Conservation (phyloP, 2,888 invertebrate species). For the Dryobotodes eremita region DNA sequence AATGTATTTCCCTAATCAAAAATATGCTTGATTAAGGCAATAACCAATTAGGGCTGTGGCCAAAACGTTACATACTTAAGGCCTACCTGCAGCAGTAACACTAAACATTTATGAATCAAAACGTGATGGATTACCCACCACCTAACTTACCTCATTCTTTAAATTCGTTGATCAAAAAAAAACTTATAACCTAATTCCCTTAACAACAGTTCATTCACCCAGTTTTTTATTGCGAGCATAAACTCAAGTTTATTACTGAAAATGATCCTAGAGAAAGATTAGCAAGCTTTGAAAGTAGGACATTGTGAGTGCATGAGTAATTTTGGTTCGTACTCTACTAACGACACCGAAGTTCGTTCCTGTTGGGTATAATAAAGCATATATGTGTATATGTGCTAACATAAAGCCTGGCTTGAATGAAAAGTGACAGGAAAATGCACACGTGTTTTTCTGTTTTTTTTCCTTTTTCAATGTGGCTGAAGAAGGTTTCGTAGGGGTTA, state of each 20-base stretch:
- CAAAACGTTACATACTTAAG: background rate
- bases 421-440: conserved; percentile 48
- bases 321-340: conserved; percentile 47
- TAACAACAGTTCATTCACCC: conserved; percentile 40
- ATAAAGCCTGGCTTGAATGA: conserved; percentile 47
- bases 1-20: background rate
- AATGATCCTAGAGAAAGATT: conserved; percentile 46
- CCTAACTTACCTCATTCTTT: background rate
- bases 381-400: conserved; percentile 36
- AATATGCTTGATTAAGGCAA: too few relatives aligned
- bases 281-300: conserved; percentile 51
- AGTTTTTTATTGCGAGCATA: conserved; percentile 19
- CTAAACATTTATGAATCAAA: background rate
- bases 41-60: too few relatives aligned
- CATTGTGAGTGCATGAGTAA: conserved; percentile 62
- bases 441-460: conserved; percentile 43
- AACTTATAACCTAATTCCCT: conserved; percentile 19
- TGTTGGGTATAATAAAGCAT: conserved; percentile 35
- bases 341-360: conserved; percentile 51
- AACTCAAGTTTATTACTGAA: conserved; percentile 40
- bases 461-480: conserved; percentile 11
- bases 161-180: conserved; percentile 22
- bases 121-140: background rate
- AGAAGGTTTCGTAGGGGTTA: background rate
- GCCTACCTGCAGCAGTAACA: background rate